Conservation (phyloP, 2,797 vertebrate genomes). For the Oreonectes daqikongensis region DNA sequence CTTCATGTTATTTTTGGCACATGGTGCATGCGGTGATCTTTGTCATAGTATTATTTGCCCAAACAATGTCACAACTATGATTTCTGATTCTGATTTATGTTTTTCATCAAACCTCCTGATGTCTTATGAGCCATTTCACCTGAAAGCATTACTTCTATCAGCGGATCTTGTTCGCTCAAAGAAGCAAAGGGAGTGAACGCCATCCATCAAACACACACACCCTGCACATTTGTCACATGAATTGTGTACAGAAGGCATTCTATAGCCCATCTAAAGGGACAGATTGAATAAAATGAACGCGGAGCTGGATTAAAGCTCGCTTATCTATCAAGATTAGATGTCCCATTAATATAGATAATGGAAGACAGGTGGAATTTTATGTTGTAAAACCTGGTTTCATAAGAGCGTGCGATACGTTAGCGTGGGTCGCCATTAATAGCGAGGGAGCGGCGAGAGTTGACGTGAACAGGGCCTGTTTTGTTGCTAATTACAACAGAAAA, state of each 20-base stretch:
- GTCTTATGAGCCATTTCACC: constrained; percentile 35
- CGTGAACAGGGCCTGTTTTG: constrained; percentile 43
- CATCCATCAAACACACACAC: constrained; percentile 53
- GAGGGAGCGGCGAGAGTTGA: constrained; percentile 43
- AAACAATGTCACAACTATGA: constrained; percentile 18
- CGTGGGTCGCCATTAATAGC: constrained; percentile 49
- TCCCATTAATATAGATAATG: constrained; percentile 57
- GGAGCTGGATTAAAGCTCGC: constrained; percentile 54
- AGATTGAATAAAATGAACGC: constrained; percentile 56
- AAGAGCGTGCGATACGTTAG: constrained; percentile 48
- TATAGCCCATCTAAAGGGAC: constrained; percentile 48
- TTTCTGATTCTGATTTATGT: constrained; percentile 33
- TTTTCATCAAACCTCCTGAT: constrained; percentile 17
- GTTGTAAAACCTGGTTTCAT: constrained; percentile 58
- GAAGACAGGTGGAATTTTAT: constrained; percentile 54
- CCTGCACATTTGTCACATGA: constrained; percentile 56
- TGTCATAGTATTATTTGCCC: constrained; percentile 1
- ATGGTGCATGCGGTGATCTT: neutral
- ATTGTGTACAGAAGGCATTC: constrained; percentile 53
- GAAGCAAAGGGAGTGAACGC: constrained; percentile 36
- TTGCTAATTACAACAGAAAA: constrained; percentile 51
- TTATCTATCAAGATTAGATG: constrained; percentile 66
- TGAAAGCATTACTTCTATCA: constrained; percentile 32
- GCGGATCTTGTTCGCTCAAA: constrained; percentile 40
- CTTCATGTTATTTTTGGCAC: constrained; percentile 1